phyloP scores from a whole-genome alignment of 1,140 invertebrate genomes.

The Popillia japonica region DNA sequence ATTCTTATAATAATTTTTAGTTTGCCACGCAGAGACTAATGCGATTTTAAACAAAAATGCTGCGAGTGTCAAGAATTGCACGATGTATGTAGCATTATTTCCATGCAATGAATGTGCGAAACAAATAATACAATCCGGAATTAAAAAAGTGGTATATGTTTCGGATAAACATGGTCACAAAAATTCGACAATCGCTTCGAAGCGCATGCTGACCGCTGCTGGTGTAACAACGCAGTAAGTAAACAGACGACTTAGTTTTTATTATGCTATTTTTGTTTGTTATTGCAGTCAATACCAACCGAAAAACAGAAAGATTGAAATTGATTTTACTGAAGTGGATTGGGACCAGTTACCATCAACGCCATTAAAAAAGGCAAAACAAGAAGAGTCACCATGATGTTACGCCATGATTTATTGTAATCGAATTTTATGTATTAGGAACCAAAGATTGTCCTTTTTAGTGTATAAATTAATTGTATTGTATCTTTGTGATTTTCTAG shows the following conservation, averaged over 20 bases:
- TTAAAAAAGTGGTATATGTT: conserved; percentile 81
- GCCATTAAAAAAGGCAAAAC: conserved; percentile 46
- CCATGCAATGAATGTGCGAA: conserved; percentile 98
- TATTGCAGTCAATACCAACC: conserved; percentile 73
- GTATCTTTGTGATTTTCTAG: too few relatives aligned
- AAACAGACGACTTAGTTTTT: conserved; percentile 3
- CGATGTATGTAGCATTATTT: conserved; percentile 88
- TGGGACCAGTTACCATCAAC: conserved; percentile 63
- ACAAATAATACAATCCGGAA: conserved; percentile 95
- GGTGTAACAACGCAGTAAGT: conserved; percentile 71
- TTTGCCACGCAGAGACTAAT: conserved; percentile 97
- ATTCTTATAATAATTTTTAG: conserved; percentile 65
- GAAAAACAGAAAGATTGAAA: conserved; percentile 69
- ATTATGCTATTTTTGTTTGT: conserved; percentile 47
- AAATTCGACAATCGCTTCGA: conserved; percentile 74
- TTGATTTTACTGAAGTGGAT: conserved; percentile 72
- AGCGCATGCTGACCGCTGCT: conserved; percentile 81
- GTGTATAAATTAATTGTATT: too few relatives aligned
- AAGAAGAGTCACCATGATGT: background rate
- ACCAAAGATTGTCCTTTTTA: too few relatives aligned
- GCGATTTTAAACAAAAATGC: conserved; percentile 93
- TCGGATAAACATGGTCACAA: conserved; percentile 82
- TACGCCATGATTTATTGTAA: too few relatives aligned
- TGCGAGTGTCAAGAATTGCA: conserved; percentile 78
- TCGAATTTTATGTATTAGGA: too few relatives aligned